A percentile compares a stretch with the other conserved stretches of the same genome.
Evolutionary conservation across 2,888 invertebrate species (phyloP).

Genomic region (Amphipoea lucens): DNA sequence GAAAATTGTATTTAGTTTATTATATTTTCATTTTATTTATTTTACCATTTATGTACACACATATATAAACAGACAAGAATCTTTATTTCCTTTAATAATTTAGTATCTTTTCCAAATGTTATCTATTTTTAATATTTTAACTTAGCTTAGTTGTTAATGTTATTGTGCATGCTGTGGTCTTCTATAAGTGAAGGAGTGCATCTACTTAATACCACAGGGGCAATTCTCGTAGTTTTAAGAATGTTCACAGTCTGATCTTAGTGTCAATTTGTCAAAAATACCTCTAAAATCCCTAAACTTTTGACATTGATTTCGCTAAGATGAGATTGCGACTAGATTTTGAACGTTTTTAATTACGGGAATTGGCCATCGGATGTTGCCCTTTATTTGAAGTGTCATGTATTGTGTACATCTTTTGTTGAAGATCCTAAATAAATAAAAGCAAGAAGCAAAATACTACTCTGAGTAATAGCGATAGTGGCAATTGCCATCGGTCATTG

Average conservation of each 20-base stretch:
- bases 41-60: too few relatives aligned
- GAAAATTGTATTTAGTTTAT: background rate
- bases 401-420: too few relatives aligned
- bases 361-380: background rate
- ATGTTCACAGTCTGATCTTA: background rate
- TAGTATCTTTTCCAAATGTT: background rate
- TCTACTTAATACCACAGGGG: background rate
- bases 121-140: too few relatives aligned
- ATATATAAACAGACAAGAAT: too few relatives aligned
- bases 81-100: background rate
- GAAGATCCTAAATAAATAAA: background rate
- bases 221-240: background rate
- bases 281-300: background rate
- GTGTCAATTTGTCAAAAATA: too few relatives aligned
- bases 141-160: too few relatives aligned
- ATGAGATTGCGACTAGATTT: background rate
- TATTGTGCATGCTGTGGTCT: too few relatives aligned
- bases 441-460: background rate
- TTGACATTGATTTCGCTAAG: background rate
- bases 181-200: too few relatives aligned
- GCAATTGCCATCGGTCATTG: slow-evolving; percentile 37
- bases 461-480: background rate
- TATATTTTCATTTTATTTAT: too few relatives aligned
- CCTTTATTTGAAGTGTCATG: background rate
- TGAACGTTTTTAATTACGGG: background rate